Evolutionary conservation across 2,113 vertebrate genomes (phyloP).

Genomic region (Pteropus alecto): DNA sequence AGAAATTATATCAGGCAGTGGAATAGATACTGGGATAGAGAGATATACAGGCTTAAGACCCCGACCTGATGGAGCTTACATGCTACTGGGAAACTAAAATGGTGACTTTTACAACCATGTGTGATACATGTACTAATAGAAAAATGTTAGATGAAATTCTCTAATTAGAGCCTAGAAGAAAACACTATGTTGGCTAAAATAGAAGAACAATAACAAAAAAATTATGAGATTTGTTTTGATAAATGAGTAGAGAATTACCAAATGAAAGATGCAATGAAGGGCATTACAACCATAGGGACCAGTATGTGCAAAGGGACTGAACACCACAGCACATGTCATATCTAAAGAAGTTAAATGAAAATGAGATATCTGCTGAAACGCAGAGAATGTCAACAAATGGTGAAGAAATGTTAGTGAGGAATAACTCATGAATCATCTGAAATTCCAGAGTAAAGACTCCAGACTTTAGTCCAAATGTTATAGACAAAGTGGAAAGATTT

Average conservation of each 20-base stretch:
- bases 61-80: background rate
- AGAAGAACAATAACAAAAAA: background rate
- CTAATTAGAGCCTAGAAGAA: background rate
- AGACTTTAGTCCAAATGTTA: background rate
- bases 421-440: background rate
- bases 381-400: background rate
- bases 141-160: background rate
- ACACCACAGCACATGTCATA: accelerated
- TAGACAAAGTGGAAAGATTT: background rate
- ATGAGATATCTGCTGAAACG: background rate
- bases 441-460: too few species aligned
- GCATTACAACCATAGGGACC: background rate
- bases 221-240: background rate
- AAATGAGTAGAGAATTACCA: background rate
- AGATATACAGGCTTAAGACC: background rate
- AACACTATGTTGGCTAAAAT: background rate
- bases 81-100: background rate
- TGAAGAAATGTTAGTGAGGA: background rate
- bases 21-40: background rate
- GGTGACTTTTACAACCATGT: background rate
- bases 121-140: background rate
- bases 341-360: background rate
- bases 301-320: background rate
- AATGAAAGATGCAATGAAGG: background rate
- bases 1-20: background rate